Percentiles rank a stretch among this genome's conserved stretches.
Conservation (phyloP, 2,113 vertebrate genomes). For the Tangachromis dhanisi region DNA sequence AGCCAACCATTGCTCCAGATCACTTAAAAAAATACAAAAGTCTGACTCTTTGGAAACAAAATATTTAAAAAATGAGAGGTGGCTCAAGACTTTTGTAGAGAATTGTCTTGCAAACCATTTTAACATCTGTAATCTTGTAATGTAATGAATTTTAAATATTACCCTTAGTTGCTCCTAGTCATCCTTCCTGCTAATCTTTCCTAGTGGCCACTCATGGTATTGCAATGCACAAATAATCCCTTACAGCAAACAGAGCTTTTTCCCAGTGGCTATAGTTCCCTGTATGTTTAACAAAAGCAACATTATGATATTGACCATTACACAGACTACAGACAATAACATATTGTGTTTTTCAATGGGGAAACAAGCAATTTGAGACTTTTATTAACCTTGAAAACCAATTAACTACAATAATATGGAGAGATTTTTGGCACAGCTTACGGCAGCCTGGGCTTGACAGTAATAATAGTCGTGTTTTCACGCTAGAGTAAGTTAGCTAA, state of each 20-base stretch:
- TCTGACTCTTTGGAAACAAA: background rate
- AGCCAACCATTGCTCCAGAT: background rate
- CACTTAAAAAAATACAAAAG: background rate
- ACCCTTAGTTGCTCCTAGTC: background rate
- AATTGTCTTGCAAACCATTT: background rate
- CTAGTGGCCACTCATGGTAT: background rate
- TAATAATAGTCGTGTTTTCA: constrained; percentile 26
- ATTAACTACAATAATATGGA: background rate
- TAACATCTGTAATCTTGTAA: background rate
- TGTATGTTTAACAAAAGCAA: background rate
- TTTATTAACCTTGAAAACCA: background rate
- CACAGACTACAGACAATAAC: background rate
- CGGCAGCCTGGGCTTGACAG: background rate
- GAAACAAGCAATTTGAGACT: background rate
- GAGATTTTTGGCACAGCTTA: background rate
- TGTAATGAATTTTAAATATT: background rate
- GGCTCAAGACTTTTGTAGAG: background rate
- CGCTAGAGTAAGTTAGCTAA: constrained; percentile 25
- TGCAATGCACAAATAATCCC: background rate
- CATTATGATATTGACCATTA: background rate
- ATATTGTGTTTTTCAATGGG: background rate
- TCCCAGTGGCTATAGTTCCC: background rate
- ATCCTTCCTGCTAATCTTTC: background rate
- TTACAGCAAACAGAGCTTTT: background rate
- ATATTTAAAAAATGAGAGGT: background rate